phyloP scores from a whole-genome alignment of 2,113 vertebrate genomes.

The Proterorhinus semilunaris region DNA sequence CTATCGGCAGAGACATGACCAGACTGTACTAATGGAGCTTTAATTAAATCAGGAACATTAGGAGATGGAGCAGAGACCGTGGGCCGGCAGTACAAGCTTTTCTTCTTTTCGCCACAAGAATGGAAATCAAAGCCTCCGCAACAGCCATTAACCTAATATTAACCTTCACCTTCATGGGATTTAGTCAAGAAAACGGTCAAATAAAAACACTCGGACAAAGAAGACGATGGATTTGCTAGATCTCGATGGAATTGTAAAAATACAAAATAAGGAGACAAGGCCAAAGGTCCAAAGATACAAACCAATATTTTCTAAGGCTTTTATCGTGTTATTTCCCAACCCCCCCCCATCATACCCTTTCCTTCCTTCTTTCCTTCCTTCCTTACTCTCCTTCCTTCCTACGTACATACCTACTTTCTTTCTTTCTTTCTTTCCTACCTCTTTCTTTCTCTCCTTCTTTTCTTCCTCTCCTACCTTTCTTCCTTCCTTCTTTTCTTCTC shows the following conservation, averaged over 20 bases:
- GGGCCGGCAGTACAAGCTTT: conserved; percentile 36
- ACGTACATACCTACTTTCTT: no score
- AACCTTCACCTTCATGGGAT: conserved; percentile 59
- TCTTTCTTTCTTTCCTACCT: no score
- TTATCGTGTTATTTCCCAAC: no score
- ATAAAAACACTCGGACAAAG: not conserved
- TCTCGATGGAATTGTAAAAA: not conserved
- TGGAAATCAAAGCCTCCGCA: conserved; percentile 26
- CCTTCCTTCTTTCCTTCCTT: no score
- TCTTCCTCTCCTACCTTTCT: no score
- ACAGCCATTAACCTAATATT: conserved; percentile 50
- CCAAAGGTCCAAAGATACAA: no score
- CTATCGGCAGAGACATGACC: conserved; percentile 53
- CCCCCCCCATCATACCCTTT: no score
- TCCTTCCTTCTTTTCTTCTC: no score
- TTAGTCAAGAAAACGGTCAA: conserved; percentile 27
- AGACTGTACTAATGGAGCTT: conserved; percentile 62
- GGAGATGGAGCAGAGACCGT: conserved; percentile 42
- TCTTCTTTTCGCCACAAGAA: conserved; percentile 27
- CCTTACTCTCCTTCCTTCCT: no score
- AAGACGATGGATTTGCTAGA: not conserved
- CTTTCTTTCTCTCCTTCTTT: no score
- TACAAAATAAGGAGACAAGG: not conserved
- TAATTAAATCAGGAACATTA: conserved; percentile 66
- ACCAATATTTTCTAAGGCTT: no score